Evolutionary conservation across 2,797 vertebrate species (phyloP).

Genomic region (Coccyzus lansbergi): DNA sequence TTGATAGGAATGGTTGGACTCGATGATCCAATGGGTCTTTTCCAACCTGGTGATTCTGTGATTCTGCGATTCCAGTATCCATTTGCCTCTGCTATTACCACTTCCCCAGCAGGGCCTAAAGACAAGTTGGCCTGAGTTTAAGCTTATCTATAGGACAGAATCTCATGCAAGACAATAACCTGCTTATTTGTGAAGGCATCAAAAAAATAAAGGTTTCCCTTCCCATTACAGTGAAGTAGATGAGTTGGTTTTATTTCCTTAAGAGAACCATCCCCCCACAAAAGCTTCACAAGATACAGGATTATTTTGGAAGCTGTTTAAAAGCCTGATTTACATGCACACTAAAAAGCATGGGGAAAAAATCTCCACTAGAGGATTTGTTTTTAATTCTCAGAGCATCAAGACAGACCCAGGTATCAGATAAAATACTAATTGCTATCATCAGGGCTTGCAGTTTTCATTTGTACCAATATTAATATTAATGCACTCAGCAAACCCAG

Average conservation of each 20-base stretch:
- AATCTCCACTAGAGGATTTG: background rate
- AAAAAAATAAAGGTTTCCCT: background rate
- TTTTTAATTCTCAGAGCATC: slow-evolving; percentile 34
- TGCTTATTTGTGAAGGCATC: background rate
- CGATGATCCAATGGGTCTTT: too few relatives aligned
- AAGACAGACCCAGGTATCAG: slow-evolving; percentile 3
- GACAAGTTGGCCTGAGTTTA: background rate
- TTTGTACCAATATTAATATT: background rate
- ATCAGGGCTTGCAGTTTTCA: slow-evolving; percentile 17
- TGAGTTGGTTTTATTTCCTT: background rate
- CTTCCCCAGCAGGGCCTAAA: background rate
- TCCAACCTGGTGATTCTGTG: too few relatives aligned
- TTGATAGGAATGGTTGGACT: too few relatives aligned
- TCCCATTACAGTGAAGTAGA: background rate
- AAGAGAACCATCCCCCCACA: background rate
- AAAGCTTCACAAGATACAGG: background rate
- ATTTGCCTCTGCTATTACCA: background rate
- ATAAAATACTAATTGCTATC: slow-evolving; percentile 42
- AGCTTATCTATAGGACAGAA: background rate
- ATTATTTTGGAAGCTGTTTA: slow-evolving; percentile 7
- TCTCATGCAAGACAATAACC: background rate
- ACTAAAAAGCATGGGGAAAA: background rate
- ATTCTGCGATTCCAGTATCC: too few relatives aligned
- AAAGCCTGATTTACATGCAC: background rate
- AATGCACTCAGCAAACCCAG: slow-evolving; percentile 28